phyloP scores from a whole-genome alignment of 1,140 invertebrate genomes.

The Chymomyza costata region DNA sequence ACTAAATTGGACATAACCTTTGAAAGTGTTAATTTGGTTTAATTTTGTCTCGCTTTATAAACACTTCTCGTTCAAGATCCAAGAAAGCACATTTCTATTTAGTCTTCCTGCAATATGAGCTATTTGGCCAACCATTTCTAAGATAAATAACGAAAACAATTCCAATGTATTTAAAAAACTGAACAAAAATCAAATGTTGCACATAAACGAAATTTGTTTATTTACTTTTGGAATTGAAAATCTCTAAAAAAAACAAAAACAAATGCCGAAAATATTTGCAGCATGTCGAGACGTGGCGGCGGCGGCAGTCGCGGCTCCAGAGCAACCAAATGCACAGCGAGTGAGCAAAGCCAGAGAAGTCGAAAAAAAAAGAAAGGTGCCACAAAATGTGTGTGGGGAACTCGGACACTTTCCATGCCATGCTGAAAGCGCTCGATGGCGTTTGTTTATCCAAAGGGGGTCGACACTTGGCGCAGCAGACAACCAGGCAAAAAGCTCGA shows the following conservation, averaged over 20 bases:
- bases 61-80: too few relatives aligned
- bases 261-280: slow-evolving; percentile 65
- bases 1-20: too few relatives aligned
- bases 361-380: slow-evolving; percentile 30
- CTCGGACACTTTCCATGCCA: too few relatives aligned
- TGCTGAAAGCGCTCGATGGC: slow-evolving; percentile 22
- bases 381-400: slow-evolving; percentile 48
- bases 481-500: too few relatives aligned
- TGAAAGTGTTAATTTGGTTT: too few relatives aligned
- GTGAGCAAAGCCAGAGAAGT: slow-evolving; percentile 1
- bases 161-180: slow-evolving; percentile 13
- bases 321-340: too few relatives aligned
- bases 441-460: slow-evolving; percentile 67
- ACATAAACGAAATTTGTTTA: slow-evolving; percentile 27
- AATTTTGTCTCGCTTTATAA: too few relatives aligned
- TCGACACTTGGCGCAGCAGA: slow-evolving; percentile 58
- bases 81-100: too few relatives aligned
- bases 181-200: slow-evolving; percentile 27
- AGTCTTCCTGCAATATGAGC: too few relatives aligned
- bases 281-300: slow-evolving; percentile 25
- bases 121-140: slow-evolving; percentile 24
- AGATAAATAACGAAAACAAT: slow-evolving; percentile 31
- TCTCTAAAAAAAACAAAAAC: slow-evolving; percentile 40
- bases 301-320: background rate
- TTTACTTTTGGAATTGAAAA: slow-evolving; percentile 33